Evolutionary conservation across 2,888 invertebrate genomes (phyloP).

Genomic region (Clunio marinus): DNA sequence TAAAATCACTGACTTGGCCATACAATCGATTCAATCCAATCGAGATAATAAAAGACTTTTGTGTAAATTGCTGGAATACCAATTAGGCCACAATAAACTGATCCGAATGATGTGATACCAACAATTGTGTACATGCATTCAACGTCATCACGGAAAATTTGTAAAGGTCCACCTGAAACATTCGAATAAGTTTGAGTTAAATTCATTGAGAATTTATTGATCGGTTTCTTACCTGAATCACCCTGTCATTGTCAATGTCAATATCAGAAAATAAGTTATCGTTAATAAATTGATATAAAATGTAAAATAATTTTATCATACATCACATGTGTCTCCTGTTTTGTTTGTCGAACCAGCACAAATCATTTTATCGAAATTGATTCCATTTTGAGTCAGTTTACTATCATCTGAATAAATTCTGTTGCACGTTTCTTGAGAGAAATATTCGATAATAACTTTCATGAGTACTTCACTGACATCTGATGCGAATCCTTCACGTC

Average conservation of each 20-base stretch:
- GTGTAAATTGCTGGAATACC: conserved; percentile 26
- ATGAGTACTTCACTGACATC: conserved; percentile 7
- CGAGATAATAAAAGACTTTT: conserved; percentile 17
- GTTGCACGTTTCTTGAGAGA: not conserved
- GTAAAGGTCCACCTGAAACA: conserved; percentile 27
- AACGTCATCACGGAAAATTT: not conserved
- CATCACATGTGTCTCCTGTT: too few relatives aligned
- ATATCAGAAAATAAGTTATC: too few relatives aligned
- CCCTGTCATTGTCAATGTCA: too few relatives aligned
- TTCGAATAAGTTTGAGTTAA: too few relatives aligned
- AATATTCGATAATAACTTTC: conserved; percentile 28
- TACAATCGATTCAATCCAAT: conserved; percentile 28
- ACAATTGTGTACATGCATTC: conserved; percentile 28
- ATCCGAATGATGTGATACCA: conserved; percentile 30
- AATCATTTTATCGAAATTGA: conserved; percentile 8
- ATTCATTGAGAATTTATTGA: too few relatives aligned
- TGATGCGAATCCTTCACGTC: not conserved
- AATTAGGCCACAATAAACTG: conserved; percentile 12
- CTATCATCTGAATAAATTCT: not conserved
- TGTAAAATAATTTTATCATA: too few relatives aligned
- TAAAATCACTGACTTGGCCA: conserved; percentile 11
- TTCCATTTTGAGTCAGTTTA: not conserved
- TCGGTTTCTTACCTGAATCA: too few relatives aligned
- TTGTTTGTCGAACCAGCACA: conserved; percentile 26
- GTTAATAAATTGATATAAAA: too few relatives aligned